Evolutionary conservation across 2,888 invertebrate species (phyloP).

Genomic region (Dicyrtoma fusca): DNA sequence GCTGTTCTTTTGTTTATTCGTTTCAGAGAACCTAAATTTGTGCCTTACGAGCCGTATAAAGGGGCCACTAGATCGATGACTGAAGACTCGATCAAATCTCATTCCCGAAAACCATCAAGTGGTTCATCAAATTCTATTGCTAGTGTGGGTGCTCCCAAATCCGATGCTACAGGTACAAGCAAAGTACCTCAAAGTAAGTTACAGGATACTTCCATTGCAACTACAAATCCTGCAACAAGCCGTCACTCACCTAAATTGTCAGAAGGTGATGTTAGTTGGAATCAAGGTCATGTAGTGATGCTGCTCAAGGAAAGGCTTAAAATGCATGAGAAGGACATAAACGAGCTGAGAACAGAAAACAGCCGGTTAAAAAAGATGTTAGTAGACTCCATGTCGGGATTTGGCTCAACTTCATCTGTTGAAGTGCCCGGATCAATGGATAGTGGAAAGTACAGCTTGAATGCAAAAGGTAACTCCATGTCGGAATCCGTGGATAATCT

Average conservation of each 20-base stretch:
- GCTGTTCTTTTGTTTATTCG: constrained; percentile 10
- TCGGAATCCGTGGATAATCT: constrained; percentile 55
- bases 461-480: not conserved
- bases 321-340: constrained; percentile 53
- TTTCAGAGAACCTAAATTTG: constrained; percentile 53
- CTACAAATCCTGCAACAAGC: too few species aligned
- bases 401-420: constrained; percentile 23
- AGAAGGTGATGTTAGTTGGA: not conserved
- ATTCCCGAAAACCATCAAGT: constrained; percentile 28
- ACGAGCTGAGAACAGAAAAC: constrained; percentile 54
- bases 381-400: constrained; percentile 54
- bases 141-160: constrained; percentile 9
- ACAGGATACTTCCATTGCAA: not conserved
- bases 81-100: constrained; percentile 17
- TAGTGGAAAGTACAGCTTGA: not conserved
- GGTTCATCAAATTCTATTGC: constrained; percentile 18
- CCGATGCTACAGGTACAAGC: not conserved
- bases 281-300: constrained; percentile 7
- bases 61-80: constrained; percentile 53
- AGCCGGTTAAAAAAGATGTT: constrained; percentile 51
- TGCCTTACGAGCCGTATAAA: constrained; percentile 56
- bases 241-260: not conserved
- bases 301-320: constrained; percentile 53
- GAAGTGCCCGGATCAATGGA: not conserved
- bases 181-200: constrained; percentile 9